Conservation (phyloP, 2,113 vertebrate genomes). For the Pseudolaguvia tuberculata region DNA sequence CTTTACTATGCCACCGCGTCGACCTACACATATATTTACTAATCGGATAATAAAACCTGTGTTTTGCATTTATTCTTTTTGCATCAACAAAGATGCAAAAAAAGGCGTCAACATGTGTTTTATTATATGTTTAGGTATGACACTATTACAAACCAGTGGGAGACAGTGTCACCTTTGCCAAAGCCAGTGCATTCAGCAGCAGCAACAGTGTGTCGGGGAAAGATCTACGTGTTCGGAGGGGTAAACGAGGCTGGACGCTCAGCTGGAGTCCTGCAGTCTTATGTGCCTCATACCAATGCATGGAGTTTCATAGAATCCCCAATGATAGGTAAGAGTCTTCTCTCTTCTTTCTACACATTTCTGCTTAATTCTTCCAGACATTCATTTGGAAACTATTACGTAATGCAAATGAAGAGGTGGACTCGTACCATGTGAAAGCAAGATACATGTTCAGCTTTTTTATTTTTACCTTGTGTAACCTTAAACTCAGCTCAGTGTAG, state of each 20-base stretch:
- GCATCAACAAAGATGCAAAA: too few relatives aligned
- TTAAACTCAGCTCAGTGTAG: not conserved
- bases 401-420: not conserved
- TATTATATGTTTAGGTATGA: slow-evolving; percentile 82
- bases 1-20: too few relatives aligned
- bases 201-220: slow-evolving; percentile 89
- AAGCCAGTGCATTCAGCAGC: slow-evolving; percentile 93
- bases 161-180: slow-evolving; percentile 88
- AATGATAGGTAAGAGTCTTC: slow-evolving; percentile 84
- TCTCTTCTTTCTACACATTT: not conserved
- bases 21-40: too few relatives aligned
- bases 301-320: slow-evolving; percentile 99
- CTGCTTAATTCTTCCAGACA: not conserved
- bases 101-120: not conserved
- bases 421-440: not conserved
- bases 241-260: slow-evolving; percentile 93
- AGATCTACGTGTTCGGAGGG: slow-evolving; percentile 94
- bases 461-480: not conserved
- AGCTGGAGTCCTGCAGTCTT: slow-evolving; percentile 90
- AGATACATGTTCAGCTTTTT: not conserved
- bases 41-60: too few relatives aligned
- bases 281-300: slow-evolving; percentile 84
- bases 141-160: slow-evolving; percentile 97
- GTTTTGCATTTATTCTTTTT: too few relatives aligned
- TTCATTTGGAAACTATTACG: not conserved